Evolutionary conservation across 2,888 invertebrate species (phyloP).

Genomic region (Spodoptera exigua): DNA sequence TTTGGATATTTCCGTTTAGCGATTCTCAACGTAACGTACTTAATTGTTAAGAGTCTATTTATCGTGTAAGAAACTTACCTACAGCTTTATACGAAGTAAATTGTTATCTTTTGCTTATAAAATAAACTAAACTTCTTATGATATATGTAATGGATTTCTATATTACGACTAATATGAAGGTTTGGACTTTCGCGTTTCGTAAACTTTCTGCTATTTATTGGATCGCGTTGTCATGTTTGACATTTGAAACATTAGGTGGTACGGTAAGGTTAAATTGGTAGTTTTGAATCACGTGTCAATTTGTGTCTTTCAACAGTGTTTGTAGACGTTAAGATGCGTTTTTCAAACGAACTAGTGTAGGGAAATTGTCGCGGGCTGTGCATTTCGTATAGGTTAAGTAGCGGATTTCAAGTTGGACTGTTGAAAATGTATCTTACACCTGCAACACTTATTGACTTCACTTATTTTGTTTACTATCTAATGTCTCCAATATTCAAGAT

Average conservation of each 20-base stretch:
- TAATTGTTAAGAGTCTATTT: conserved; percentile 73
- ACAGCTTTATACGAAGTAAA: conserved; percentile 72
- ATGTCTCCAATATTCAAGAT: neutral
- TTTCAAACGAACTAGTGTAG: conserved; percentile 79
- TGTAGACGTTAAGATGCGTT: conserved; percentile 71
- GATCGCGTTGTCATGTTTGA: conserved; percentile 46
- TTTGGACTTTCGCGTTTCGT: conserved; percentile 66
- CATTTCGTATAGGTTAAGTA: conserved; percentile 80
- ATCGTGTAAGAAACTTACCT: conserved; percentile 69
- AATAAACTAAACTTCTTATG: conserved; percentile 73
- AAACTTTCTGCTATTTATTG: conserved; percentile 65
- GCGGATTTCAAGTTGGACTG: conserved; percentile 66
- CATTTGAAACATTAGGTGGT: conserved; percentile 55
- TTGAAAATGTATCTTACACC: conserved; percentile 56
- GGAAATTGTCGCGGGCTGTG: conserved; percentile 83
- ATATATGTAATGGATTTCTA: conserved; percentile 72
- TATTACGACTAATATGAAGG: conserved; percentile 49
- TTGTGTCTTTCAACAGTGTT: conserved; percentile 73
- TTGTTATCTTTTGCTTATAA: conserved; percentile 73
- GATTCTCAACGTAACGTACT: conserved; percentile 74
- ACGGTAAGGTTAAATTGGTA: conserved; percentile 60
- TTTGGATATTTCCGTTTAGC: conserved; percentile 84
- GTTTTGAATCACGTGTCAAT: conserved; percentile 77
- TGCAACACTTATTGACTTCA: conserved; percentile 58
- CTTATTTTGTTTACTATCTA: conserved; percentile 16